These are phyloP conservation scores for Aporrectodea caliginosa DNA, from an alignment of 1,140 invertebrate species.

Conservation along the genomic window DNA sequence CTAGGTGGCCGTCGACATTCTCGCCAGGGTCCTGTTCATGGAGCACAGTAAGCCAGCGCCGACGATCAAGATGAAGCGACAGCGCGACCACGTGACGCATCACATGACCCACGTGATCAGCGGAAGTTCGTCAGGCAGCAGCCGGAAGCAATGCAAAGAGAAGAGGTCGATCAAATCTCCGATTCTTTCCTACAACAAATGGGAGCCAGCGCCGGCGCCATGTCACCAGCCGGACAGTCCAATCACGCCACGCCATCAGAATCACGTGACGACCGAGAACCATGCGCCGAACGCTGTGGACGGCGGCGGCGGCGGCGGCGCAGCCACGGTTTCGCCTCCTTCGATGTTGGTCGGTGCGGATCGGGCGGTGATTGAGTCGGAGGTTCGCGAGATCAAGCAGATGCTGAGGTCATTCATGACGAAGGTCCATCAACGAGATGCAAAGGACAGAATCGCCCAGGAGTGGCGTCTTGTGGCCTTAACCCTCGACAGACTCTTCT, in stretches of 20 bases:
- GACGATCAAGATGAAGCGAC: background rate
- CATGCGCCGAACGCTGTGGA: background rate
- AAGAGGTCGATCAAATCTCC: conserved; percentile 21
- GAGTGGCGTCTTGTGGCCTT: conserved; percentile 53
- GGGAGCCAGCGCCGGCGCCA: conserved; percentile 11
- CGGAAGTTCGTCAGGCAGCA: background rate
- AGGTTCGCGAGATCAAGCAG: conserved; percentile 47
- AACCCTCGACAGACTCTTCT: conserved; percentile 52
- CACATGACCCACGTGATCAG: conserved; percentile 24
- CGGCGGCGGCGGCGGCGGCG: too few species aligned
- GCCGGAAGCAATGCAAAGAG: background rate
- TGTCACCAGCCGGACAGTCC: background rate
- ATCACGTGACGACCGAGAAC: background rate
- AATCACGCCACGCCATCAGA: background rate
- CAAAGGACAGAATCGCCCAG: conserved; percentile 39
- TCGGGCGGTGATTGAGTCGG: conserved; percentile 16
- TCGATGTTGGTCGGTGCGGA: background rate
- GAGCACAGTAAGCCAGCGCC: background rate
- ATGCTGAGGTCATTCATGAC: conserved; percentile 39
- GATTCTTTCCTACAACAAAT: conserved; percentile 28
- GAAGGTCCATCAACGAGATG: conserved; percentile 42
- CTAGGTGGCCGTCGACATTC: conserved; percentile 24
- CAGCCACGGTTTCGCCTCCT: background rate
- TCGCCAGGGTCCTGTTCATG: conserved; percentile 30
- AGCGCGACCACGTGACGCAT: conserved; percentile 28